Base-by-base conservation (phyloP, 2,888 invertebrate genomes). In the Pherbina coryleti region DNA sequence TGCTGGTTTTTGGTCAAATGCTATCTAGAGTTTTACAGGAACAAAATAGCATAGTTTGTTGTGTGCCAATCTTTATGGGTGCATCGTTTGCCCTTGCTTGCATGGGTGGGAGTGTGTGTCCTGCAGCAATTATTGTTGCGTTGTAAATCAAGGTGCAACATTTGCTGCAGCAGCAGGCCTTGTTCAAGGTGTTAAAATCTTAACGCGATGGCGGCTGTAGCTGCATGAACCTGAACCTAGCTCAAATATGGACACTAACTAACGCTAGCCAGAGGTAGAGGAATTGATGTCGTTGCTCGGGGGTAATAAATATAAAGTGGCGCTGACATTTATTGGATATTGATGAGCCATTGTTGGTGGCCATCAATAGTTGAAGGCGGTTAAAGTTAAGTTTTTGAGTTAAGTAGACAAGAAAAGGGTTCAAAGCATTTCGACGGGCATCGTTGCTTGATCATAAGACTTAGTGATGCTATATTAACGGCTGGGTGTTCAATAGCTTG, bases 101-200 rank as follows among this genome's bases (percentile, higher is more conserved):
- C 53, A 34, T 37, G 44, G 22, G 62, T 44, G 44, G 44, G 44
- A 44, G 44, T 44, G 44, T 44, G 44, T 44, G 44, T 44, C 72
- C 17, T 37, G 72, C 55, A 22, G 69, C 51, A 49, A 44, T 69
- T 71, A 53, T n/a, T 37, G 57, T 60, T 72, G 60, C 34, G 55
- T 57, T 55, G 70, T 76, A 76, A 76, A 76, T 76, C 69, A 76
- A 76, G 76, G 60, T 76, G 76, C 76, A 76, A 76, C 76, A 44
- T 70, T 34, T 19, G 19, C 55, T 57, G 31, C 57, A 64, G n/a
- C n/a, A 25, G 11, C 51, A 37, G 28, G 14, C 17, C 49, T 19
- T 49, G 17, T 22, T 49, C 69, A 17, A 69, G 69, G 75, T 75
- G 75, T 57, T 67, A 67, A 75, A 67, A 31, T 67, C 67, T 34